Base-by-base conservation (phyloP, 1,140 invertebrate genomes). In the Carcinoscorpius rotundicauda region DNA sequence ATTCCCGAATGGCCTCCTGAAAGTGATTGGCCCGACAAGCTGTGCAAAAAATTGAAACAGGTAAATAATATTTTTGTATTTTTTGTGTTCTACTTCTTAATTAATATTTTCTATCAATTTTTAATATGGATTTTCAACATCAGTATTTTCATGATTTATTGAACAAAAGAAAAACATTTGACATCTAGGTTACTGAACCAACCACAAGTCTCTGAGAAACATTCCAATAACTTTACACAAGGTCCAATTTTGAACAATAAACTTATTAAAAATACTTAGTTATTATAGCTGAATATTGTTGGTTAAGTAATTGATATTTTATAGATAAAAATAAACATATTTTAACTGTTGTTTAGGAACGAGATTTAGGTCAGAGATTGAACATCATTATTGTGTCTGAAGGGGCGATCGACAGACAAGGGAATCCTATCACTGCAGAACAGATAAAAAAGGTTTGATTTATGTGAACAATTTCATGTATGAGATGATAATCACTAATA, bases 351-450 rank as follows among this genome's bases (percentile, higher is more conserved):
- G 66, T 6, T 62, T 73, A 97, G 93, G 93, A 97, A 80, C 84
- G 95, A 73, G 83, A 84, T 60, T 84, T 87, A 64, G 95, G 95
- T 29, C 92, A 97, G 76, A 86, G 97, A 66, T 78, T 99, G 73
- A 99, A 99, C 75, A 99, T 99, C 73, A 97, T 99, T 58, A 93
- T 99, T 67, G 91, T 99, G 29, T 92, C 97, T 6, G 97, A 99
- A 78, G 97, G 97, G 4, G 97, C 97, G 2, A 93, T 97, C 64
- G 97, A 99, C 78, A 84, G 87, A 56, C 86, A 96, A 65, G 95
- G 96, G 5, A 83, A 92, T 70, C 86, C 93, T 3, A 98, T 99
- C 71, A 95, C 93, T 29, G 89, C 92, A 4, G 92, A 97, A 72
- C 83, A 88, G 73, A 86, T 99, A 5, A 90, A 81, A 73, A 73